A percentile compares a stretch with the other conserved stretches of the same genome.
Evolutionary conservation across 2,113 vertebrate species (phyloP).

Genomic region (Hyaena hyaena): DNA sequence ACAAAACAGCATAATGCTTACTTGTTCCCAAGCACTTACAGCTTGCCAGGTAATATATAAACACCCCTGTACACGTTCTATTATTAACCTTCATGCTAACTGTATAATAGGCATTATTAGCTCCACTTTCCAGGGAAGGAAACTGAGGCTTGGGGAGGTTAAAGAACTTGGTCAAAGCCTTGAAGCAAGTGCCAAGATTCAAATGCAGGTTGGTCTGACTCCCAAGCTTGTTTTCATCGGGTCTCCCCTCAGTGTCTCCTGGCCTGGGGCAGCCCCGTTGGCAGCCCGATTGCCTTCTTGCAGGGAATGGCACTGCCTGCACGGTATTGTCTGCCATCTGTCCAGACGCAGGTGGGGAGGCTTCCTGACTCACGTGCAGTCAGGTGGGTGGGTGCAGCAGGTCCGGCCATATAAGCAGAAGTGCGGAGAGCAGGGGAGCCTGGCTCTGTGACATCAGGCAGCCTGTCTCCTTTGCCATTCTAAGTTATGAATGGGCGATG

Average conservation of each 20-base stretch:
- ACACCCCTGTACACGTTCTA: not conserved
- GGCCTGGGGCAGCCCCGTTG: not conserved
- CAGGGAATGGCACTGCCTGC: not conserved
- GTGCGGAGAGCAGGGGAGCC: not conserved
- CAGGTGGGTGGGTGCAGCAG: not conserved
- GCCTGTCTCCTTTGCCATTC: slow-evolving; percentile 27
- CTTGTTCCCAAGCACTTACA: not conserved
- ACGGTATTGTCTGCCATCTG: not conserved
- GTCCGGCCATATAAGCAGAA: not conserved
- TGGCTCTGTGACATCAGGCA: not conserved
- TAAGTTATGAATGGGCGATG: slow-evolving; percentile 12
- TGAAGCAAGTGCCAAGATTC: not conserved
- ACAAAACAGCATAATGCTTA: not conserved
- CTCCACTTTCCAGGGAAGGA: not conserved
- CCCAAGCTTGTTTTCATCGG: not conserved
- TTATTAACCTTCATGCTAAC: not conserved
- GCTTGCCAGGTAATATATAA: not conserved
- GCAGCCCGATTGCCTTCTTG: not conserved
- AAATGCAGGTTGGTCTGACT: not conserved
- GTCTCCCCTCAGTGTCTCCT: not conserved
- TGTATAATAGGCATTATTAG: not conserved
- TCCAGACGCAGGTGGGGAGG: not conserved
- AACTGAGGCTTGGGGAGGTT: not conserved
- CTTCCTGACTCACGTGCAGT: not conserved
- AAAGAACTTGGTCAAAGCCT: not conserved